phyloP scores from a whole-genome alignment of 2,113 vertebrate species.

The Dicrurus megarhynchus region DNA sequence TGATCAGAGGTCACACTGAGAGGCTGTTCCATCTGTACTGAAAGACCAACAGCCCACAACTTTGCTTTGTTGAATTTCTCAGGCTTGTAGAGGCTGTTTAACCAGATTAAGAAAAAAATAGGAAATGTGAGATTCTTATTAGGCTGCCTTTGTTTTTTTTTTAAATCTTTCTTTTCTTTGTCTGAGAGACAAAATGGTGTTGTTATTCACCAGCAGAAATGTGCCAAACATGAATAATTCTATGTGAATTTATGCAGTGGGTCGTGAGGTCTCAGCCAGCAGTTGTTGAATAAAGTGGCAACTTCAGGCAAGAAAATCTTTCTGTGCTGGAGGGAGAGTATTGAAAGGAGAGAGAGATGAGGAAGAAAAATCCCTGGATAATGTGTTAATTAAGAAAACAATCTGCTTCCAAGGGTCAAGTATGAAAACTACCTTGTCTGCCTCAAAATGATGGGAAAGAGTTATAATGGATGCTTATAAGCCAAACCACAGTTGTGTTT shows the following conservation, averaged over 20 bases:
- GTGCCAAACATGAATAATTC: constrained; percentile 52
- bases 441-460: not conserved
- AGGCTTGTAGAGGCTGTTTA: not conserved
- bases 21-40: not conserved
- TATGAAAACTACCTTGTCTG: constrained; percentile 17
- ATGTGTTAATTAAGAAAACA: constrained; percentile 44
- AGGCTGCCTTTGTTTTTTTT: constrained; percentile 26
- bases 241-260: constrained; percentile 35
- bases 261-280: not conserved
- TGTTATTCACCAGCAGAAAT: constrained; percentile 33
- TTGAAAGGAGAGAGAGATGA: not conserved
- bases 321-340: not conserved
- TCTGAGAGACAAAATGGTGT: constrained; percentile 37
- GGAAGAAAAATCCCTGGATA: constrained; percentile 33
- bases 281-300: constrained; percentile 38
- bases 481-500: constrained; percentile 23
- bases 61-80: constrained; percentile 4
- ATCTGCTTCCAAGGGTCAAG: constrained; percentile 31
- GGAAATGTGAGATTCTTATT: constrained; percentile 10
- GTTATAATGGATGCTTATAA: constrained; percentile 26
- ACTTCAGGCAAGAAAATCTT: constrained; percentile 43
- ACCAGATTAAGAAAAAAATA: constrained; percentile 6
- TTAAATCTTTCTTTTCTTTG: constrained; percentile 4
- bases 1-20: not conserved
- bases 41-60: not conserved